Base-by-base conservation (phyloP, 2,113 vertebrate species). In the Corythoichthys haematopterus region DNA sequence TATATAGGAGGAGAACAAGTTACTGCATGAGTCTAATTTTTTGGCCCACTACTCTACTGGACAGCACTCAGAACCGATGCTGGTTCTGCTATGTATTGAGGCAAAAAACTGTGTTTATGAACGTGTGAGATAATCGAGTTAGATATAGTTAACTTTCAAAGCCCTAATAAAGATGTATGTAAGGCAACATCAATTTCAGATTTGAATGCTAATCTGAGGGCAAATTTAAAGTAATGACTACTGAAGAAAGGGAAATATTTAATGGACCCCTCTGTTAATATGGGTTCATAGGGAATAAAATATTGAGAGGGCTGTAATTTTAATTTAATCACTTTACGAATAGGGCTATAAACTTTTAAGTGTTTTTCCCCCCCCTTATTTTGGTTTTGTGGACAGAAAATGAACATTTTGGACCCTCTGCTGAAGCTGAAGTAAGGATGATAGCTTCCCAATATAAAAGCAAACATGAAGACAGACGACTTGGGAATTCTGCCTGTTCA, bases 231-330 rank as follows among this genome's bases (percentile, higher is more conserved):
- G 14, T 12, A 10, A 59, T 59, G 14, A 59, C 10, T 59, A 38
- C 3, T 38, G 13, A 38, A 59, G 38, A 35, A n/a, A 45, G n/a
- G 2, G 9, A 12, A 38, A 43, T 14, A 62, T 62, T 45, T 45
- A 10, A 62, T 36, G 53, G 40, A 28, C 43, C 16, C 16, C 11
- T 61, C 16, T 45, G 20, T 61, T 28, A 20, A 38, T 13, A 1
- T 33, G 1, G n/a, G 28, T 56, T 56, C 12, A 56, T 56, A 5
- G 12, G 59, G 40, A 45, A 46, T 62, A 6, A 46, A 62, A 13
- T 43, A 61, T 45, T 61, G 43, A 61, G 9, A 61, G 10, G n/a
- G 15, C 59, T 61, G 59, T 45, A 61, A 62, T 62, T n/a, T 46
- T 20, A 14, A 28, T 46, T 45, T 28, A 45, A 62, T 61, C 20